Percentiles rank a stretch among this genome's conserved stretches.
These are phyloP conservation scores for Aspiorhynchus laticeps DNA, from an alignment of 2,113 vertebrate species.

Conservation along the genomic window DNA sequence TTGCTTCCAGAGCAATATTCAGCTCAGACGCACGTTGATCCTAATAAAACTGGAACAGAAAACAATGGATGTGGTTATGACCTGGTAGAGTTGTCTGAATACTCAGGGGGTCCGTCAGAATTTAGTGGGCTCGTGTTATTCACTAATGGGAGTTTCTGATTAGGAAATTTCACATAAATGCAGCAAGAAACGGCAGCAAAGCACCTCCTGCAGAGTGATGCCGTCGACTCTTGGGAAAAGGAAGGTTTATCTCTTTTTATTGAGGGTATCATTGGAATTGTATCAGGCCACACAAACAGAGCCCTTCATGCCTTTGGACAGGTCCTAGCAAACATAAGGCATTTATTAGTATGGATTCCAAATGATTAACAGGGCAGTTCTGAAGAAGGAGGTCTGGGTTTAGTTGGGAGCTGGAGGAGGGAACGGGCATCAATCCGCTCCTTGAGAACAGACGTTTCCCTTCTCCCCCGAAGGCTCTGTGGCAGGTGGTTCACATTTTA, in stretches of 20 bases:
- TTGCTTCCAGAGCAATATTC: slow-evolving; percentile 51
- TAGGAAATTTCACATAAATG: neutral
- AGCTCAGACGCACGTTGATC: slow-evolving; percentile 42
- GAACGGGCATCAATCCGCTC: slow-evolving; percentile 68
- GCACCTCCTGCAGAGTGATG: slow-evolving; percentile 26
- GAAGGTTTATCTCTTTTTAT: slow-evolving; percentile 68
- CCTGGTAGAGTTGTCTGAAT: neutral
- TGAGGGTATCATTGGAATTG: slow-evolving; percentile 67
- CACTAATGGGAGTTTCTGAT: neutral
- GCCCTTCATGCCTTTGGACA: slow-evolving; percentile 56
- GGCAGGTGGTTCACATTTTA: slow-evolving; percentile 82
- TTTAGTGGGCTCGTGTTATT: neutral
- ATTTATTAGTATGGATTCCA: slow-evolving; percentile 81
- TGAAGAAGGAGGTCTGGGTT: slow-evolving; percentile 65
- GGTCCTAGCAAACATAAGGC: slow-evolving; percentile 74
- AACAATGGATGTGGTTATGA: slow-evolving; percentile 43
- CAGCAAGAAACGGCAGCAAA: slow-evolving; percentile 18
- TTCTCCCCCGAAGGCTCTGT: slow-evolving; percentile 69
- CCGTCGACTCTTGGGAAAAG: slow-evolving; percentile 42
- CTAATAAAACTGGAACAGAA: slow-evolving; percentile 16
- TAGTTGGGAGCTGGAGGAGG: slow-evolving; percentile 67
- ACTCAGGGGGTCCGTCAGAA: slow-evolving; percentile 15
- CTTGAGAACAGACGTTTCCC: slow-evolving; percentile 63
- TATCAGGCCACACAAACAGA: slow-evolving; percentile 65
- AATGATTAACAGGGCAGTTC: slow-evolving; percentile 73